phyloP scores from a whole-genome alignment of 2,113 vertebrate species.

The Bufo gargarizans region DNA sequence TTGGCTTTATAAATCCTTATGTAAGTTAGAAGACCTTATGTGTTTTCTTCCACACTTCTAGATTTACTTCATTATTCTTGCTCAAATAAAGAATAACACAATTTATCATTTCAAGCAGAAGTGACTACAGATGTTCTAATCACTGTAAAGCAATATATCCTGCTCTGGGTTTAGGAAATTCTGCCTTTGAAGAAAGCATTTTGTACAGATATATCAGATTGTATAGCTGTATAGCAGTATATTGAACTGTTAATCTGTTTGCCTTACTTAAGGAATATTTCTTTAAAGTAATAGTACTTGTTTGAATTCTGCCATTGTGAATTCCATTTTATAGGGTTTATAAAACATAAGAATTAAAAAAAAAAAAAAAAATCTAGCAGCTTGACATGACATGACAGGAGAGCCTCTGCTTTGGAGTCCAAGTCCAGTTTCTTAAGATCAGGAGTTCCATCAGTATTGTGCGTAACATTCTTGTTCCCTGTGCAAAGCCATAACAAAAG shows the following conservation, averaged over 20 bases:
- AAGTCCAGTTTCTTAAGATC: too few relatives aligned
- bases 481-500: too few relatives aligned
- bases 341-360: too few relatives aligned
- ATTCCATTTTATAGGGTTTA: too few relatives aligned
- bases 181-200: neutral
- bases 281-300: neutral
- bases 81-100: constrained; percentile 53
- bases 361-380: too few relatives aligned
- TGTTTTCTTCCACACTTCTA: constrained; percentile 26
- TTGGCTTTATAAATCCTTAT: constrained; percentile 38
- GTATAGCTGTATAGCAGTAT: neutral
- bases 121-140: constrained; percentile 2
- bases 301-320: neutral
- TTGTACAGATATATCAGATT: neutral
- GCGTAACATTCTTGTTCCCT: too few relatives aligned
- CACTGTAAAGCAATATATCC: neutral
- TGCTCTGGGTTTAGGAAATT: neutral
- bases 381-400: too few relatives aligned
- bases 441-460: too few relatives aligned
- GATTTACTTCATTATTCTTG: constrained; percentile 52
- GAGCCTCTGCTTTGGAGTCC: too few relatives aligned
- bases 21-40: neutral
- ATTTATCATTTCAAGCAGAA: constrained; percentile 50
- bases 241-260: neutral
- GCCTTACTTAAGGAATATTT: neutral